Base-by-base conservation (phyloP, 1,140 invertebrate species). In the Tetragonula clypearis region DNA sequence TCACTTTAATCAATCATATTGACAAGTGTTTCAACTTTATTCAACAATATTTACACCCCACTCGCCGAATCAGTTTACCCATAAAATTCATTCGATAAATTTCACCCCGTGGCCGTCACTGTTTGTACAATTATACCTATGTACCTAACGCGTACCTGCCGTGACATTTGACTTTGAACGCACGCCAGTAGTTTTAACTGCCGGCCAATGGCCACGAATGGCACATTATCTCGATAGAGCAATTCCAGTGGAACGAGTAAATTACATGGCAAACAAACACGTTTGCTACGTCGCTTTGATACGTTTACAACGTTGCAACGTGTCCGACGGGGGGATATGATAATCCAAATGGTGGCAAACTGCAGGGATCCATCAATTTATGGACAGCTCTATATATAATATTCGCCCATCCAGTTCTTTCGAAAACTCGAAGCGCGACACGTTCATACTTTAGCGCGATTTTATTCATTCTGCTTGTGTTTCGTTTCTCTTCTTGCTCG, bases 111-210 rank as follows among this genome's bases (percentile, higher is more conserved):
- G 21, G n/a, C 19, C n/a, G 6, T 26, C 17, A 30, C 30, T 23
- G 62, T 53, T 65, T 49, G 23, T 78, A 19, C 76, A 35, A 14
- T 23, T 49, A 49, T 49, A 49, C 41, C 8, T 49, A 49, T 8
- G 35, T 35, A 35, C 14, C 30, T 30, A 30, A 12, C 11, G 19
- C n/a, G 4, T 65, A 66, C 53, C n/a, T 66, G 76, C 66, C 62
- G 53, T 62, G 76, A 21, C 62, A 23, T 66, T 49, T 78, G 76
- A 78, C 76, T 78, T 78, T 19, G 60, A 78, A 66, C 41, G 41
- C n/a, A 21, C 62, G 62, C 76, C 35, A 55, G 76, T 66, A 66
- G 62, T 78, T 78, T 78, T 78, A 66, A 78, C 62, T 62, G 35
- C 23, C 26, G 60, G 17, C 60, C 76, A 17, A 74, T 41, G 62